Evolutionary conservation across 2,888 invertebrate species (phyloP), one percentile per base, ranked within the genome.

Genomic region (Archips crataeganus): DNA sequence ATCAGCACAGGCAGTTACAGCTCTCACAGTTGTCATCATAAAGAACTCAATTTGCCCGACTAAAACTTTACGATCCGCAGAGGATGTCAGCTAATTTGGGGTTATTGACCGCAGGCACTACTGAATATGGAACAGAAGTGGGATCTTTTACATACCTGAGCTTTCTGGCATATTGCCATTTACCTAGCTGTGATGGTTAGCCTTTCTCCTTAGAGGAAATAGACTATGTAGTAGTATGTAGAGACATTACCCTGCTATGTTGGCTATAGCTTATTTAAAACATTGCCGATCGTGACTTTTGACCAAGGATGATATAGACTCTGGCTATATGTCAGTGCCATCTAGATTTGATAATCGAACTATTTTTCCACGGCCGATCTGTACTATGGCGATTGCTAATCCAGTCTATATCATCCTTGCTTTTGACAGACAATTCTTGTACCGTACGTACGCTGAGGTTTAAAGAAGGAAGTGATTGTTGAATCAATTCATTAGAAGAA

Each of bases 51-150:
- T 80, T 78, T 57, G 63, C 36, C 45, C 49, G 76, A 77, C 79
- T 79, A 61, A 77, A 77, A 75, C 78, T 82, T 82, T 81, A 82
- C 77, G 78, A 76, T 75, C 76, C 71, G 75, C 82, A 79, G 80
- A 88, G 87, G 88, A 88, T 84, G 86, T 73, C 77, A 57, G 73
- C 79, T 85, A 82, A 88, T 88, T 85, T 83, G 73, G 80, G 88
- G 81, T 80, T 84, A 77, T 82, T 78, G 85, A 83, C 83, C 84
- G 49, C 45, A 49, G 34, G 62, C 62, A 62, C 67, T 63, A 47
- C 47, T 23, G 68, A 69, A 60, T 47, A 72, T 64, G 34, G 57
- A 63, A 51, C 54, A 67, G 54, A 67, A 36, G 51, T 66, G 47
- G 15, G 64, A 23, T 64, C 59, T 36, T 15, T 36, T 13, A 54